These are phyloP conservation scores for Eulimnadia texana DNA, from an alignment of 1,140 invertebrate genomes.

Conservation along the genomic window DNA sequence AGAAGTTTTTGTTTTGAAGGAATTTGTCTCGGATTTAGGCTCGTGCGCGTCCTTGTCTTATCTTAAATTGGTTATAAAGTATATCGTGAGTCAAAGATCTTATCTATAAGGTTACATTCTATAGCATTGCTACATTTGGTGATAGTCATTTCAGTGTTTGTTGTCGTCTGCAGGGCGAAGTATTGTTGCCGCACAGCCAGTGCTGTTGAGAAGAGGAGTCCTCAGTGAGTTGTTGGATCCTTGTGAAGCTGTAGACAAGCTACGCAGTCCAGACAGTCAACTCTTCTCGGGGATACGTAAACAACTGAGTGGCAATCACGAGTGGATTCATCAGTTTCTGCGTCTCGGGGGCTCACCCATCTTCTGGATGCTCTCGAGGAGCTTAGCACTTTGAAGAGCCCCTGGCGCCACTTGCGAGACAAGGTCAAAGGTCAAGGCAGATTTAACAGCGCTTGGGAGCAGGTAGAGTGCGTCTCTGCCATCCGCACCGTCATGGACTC, in stretches of 20 bases:
- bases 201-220: background rate
- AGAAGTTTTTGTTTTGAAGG: too few species aligned
- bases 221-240: background rate
- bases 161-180: background rate
- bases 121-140: too few species aligned
- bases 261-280: background rate
- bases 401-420: background rate
- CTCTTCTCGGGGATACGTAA: background rate
- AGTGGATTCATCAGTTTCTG: background rate
- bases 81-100: too few species aligned
- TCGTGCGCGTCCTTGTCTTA: too few species aligned
- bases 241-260: background rate
- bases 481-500: constrained; percentile 49
- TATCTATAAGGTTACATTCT: too few species aligned
- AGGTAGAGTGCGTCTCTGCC: background rate
- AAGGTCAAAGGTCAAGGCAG: background rate
- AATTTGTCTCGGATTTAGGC: too few species aligned
- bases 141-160: too few species aligned
- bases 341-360: background rate
- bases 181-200: background rate
- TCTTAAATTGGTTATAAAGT: too few species aligned
- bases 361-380: background rate
- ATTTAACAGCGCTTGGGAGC: background rate
- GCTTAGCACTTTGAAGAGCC: background rate
- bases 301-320: background rate